phyloP scores from a whole-genome alignment of 1,140 invertebrate genomes.

The Teleopsis dalmanni region DNA sequence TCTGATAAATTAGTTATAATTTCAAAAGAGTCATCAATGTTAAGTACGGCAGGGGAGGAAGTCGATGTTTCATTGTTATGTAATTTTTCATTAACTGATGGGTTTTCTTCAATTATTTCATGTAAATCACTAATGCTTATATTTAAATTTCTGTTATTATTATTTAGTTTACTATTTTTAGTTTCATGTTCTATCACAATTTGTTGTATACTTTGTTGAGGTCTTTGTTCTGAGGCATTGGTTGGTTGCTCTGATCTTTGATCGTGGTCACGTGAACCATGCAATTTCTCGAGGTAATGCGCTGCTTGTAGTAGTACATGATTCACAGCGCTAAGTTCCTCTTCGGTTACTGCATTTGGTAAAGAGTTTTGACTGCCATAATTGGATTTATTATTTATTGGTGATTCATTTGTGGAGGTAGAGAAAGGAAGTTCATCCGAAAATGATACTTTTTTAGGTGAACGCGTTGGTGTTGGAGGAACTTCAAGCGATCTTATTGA shows the following conservation, averaged over 20 bases:
- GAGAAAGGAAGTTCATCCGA: constrained; percentile 32
- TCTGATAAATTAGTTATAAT: too few species aligned
- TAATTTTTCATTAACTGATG: too few species aligned
- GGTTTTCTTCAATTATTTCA: too few species aligned
- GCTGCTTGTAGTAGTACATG: constrained; percentile 37
- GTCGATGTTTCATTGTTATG: too few species aligned
- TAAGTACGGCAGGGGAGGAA: too few species aligned
- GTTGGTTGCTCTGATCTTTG: neutral
- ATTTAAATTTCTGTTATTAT: too few species aligned
- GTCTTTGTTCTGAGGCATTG: neutral
- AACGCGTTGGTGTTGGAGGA: constrained; percentile 34
- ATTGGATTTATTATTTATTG: neutral
- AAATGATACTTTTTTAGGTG: constrained; percentile 42
- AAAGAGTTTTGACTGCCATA: constrained; percentile 1
- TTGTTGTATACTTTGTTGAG: neutral
- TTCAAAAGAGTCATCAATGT: too few species aligned
- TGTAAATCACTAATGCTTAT: too few species aligned
- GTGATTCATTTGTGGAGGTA: neutral
- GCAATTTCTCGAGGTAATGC: constrained; percentile 37
- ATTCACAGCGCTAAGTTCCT: constrained; percentile 26
- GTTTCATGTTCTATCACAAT: neutral
- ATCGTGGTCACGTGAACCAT: constrained; percentile 23
- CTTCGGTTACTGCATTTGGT: constrained; percentile 11
- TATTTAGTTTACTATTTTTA: too few species aligned
- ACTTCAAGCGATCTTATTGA: constrained; percentile 36